Conservation (phyloP, 2,888 invertebrate species). For the Zootermopsis nevadensis region DNA sequence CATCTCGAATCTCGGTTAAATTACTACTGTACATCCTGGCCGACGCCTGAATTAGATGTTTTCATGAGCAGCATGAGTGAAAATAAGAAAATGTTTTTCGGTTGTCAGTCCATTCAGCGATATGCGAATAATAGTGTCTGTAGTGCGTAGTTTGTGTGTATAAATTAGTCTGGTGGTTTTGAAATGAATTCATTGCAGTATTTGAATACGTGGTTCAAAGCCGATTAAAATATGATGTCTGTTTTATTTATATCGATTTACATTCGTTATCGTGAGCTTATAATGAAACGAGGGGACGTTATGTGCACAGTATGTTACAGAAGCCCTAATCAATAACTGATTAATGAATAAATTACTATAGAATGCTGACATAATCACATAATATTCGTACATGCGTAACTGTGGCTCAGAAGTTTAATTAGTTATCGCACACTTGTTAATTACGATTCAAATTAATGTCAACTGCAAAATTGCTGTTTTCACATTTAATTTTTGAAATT, state of each 20-base stretch:
- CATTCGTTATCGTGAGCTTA: background rate
- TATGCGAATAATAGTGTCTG: background rate
- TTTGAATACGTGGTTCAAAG: background rate
- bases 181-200: background rate
- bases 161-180: background rate
- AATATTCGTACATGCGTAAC: background rate
- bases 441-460: conserved; percentile 1
- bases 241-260: conserved; percentile 8
- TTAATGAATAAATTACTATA: conserved; percentile 41
- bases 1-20: too few species aligned
- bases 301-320: background rate
- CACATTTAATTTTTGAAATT: background rate
- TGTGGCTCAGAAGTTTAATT: background rate
- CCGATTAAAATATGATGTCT: background rate
- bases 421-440: conserved; percentile 17
- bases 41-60: too few species aligned
- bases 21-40: too few species aligned
- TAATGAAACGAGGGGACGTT: background rate
- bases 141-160: background rate
- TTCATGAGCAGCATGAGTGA: too few species aligned
- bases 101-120: too few species aligned
- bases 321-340: conserved; percentile 27
- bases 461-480: background rate
- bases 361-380: conserved; percentile 14
- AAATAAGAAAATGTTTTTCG: too few species aligned